These are phyloP conservation scores for Notarius lentiginosus DNA, from an alignment of 2,113 vertebrate genomes.

Conservation along the genomic window DNA sequence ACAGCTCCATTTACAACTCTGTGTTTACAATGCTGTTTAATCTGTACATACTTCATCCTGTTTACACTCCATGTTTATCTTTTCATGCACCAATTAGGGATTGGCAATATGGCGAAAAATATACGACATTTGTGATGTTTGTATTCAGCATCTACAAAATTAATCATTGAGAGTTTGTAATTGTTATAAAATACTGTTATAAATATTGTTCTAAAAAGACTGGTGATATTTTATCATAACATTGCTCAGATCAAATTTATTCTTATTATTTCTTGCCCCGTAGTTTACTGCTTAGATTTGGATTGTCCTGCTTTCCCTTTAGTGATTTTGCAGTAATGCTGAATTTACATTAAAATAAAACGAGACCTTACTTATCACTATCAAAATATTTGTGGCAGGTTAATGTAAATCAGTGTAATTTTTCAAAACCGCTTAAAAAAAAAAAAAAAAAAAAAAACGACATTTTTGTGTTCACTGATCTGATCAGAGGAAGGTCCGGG, in stretches of 20 bases:
- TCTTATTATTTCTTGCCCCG: background rate
- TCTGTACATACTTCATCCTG: background rate
- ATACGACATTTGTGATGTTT: background rate
- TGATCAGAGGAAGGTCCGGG: too few relatives aligned
- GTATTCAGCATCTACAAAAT: background rate
- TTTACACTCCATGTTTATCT: background rate
- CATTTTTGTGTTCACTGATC: too few relatives aligned
- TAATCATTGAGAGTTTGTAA: background rate
- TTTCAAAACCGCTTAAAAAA: too few relatives aligned
- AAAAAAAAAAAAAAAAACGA: too few relatives aligned
- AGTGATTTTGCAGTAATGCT: too few relatives aligned
- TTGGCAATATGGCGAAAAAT: background rate
- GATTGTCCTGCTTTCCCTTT: too few relatives aligned
- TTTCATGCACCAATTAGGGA: background rate
- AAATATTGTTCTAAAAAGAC: background rate
- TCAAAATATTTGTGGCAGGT: too few relatives aligned
- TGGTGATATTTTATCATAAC: background rate
- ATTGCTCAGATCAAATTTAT: background rate
- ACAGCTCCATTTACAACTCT: background rate
- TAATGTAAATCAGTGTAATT: too few relatives aligned
- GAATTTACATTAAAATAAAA: too few relatives aligned
- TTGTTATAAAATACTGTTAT: too few relatives aligned
- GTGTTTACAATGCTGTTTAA: background rate
- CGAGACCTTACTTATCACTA: too few relatives aligned
- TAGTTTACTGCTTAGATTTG: background rate